Percentiles rank a stretch among this genome's conserved stretches.
Conservation (phyloP, 2,113 vertebrate genomes). For the Cephalopterus ornatus region DNA sequence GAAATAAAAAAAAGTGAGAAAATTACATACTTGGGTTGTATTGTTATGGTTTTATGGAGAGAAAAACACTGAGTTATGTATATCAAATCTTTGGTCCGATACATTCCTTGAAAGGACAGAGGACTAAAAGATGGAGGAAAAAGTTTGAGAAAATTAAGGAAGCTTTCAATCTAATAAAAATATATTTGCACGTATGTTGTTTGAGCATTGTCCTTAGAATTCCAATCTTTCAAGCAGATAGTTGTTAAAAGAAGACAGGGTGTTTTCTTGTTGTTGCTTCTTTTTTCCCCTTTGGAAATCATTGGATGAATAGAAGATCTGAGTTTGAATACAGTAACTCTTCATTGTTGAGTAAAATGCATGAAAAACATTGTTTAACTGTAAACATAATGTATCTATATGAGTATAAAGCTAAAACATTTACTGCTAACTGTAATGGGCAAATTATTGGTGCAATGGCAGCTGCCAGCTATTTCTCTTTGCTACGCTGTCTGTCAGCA, state of each 20-base stretch:
- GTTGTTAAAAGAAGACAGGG: not conserved
- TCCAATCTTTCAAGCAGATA: not conserved
- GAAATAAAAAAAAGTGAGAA: not conserved
- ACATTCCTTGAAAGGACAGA: not conserved
- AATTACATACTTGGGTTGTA: not conserved
- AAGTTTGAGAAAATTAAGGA: not conserved
- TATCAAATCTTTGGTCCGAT: not conserved
- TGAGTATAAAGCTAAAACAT: not conserved
- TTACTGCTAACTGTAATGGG: not conserved
- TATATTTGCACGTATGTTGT: rapidly evolving
- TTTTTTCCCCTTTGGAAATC: not conserved
- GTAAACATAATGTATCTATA: not conserved
- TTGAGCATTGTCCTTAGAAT: not conserved
- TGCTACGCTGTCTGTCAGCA: not conserved
- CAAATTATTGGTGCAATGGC: not conserved
- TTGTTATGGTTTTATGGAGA: not conserved
- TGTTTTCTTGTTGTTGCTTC: not conserved
- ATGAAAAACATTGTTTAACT: not conserved
- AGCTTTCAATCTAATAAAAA: not conserved
- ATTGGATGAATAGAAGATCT: not conserved
- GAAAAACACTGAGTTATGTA: not conserved
- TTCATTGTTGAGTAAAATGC: not conserved
- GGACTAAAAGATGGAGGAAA: not conserved
- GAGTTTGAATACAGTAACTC: not conserved
- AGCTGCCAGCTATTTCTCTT: not conserved